phyloP scores from a whole-genome alignment of 2,113 vertebrate genomes.

The Oncorhynchus kisutch region DNA sequence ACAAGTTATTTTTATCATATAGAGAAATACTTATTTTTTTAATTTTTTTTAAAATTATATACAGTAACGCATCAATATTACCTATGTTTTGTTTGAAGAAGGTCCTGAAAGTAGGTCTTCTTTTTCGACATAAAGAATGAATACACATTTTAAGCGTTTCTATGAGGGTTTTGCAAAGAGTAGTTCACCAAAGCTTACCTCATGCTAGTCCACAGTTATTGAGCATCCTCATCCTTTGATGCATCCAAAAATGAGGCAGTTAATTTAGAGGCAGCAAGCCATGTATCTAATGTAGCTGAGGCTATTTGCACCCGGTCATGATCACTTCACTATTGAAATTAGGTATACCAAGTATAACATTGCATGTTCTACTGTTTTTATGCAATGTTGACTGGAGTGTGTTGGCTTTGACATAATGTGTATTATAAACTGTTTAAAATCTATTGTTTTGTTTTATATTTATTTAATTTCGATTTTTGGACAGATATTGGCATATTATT shows the following conservation, averaged over 20 bases:
- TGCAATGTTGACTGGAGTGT: slow-evolving; percentile 10
- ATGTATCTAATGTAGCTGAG: slow-evolving; percentile 15
- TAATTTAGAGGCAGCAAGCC: slow-evolving; percentile 3
- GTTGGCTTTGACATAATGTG: slow-evolving; percentile 20
- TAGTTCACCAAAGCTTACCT: background rate
- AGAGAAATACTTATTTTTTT: slow-evolving; percentile 65
- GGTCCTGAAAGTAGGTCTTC: slow-evolving; percentile 19
- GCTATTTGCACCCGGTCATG: background rate
- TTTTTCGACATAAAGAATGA: background rate
- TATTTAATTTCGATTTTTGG: slow-evolving; percentile 51
- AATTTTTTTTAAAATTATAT: slow-evolving; percentile 52
- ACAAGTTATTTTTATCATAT: slow-evolving; percentile 28
- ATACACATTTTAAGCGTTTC: background rate
- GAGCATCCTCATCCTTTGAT: background rate
- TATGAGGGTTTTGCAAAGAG: background rate
- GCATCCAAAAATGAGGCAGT: slow-evolving; percentile 5
- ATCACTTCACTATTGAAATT: slow-evolving; percentile 1
- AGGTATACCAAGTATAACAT: slow-evolving; percentile 19
- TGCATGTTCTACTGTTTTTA: slow-evolving; percentile 17
- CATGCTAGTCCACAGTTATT: background rate
- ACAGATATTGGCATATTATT: slow-evolving; percentile 45
- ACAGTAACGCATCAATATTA: slow-evolving; percentile 52
- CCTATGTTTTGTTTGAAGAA: slow-evolving; percentile 39
- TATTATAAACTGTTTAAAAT: slow-evolving; percentile 15
- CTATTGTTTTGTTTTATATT: slow-evolving; percentile 16